Conservation (phyloP, 1,140 invertebrate genomes). For the Nomia melanderi region DNA sequence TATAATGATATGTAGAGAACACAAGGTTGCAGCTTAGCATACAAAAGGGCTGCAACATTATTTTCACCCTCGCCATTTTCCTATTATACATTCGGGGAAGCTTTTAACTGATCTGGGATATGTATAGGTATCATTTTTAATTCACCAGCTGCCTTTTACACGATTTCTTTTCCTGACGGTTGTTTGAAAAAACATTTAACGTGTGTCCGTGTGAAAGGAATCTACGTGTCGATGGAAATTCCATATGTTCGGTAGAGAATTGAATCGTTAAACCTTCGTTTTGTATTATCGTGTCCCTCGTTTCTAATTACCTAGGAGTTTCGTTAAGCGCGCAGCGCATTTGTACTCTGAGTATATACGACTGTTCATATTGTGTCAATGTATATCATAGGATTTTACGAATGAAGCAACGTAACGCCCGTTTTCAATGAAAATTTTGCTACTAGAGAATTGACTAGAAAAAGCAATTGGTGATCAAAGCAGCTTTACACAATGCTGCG, state of each 20-base stretch:
- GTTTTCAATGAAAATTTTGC: constrained; percentile 6
- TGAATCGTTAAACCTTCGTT: not conserved
- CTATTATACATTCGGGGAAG: constrained; percentile 45
- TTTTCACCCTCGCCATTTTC: constrained; percentile 57
- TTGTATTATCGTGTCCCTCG: not conserved
- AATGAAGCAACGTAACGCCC: not conserved
- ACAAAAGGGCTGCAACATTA: constrained; percentile 80
- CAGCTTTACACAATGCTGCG: constrained; percentile 18
- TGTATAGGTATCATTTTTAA: too few relatives aligned
- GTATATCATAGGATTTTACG: not conserved
- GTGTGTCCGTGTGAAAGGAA: not conserved
- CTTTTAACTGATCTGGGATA: constrained; percentile 40
- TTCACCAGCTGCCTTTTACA: constrained; percentile 70
- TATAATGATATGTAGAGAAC: constrained; percentile 73
- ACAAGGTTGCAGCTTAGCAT: constrained; percentile 78
- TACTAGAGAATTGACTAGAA: constrained; percentile 12
- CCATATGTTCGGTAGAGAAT: not conserved
- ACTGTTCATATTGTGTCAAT: not conserved
- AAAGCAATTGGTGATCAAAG: constrained; percentile 70
- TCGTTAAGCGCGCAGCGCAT: constrained; percentile 15
- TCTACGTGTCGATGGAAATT: not conserved
- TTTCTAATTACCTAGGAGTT: not conserved
- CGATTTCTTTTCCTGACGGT: constrained; percentile 4
- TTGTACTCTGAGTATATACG: not conserved
- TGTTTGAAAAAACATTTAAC: constrained; percentile 25